Base-by-base conservation (phyloP, 2,113 vertebrate species). In the Thomomys bottae region DNA sequence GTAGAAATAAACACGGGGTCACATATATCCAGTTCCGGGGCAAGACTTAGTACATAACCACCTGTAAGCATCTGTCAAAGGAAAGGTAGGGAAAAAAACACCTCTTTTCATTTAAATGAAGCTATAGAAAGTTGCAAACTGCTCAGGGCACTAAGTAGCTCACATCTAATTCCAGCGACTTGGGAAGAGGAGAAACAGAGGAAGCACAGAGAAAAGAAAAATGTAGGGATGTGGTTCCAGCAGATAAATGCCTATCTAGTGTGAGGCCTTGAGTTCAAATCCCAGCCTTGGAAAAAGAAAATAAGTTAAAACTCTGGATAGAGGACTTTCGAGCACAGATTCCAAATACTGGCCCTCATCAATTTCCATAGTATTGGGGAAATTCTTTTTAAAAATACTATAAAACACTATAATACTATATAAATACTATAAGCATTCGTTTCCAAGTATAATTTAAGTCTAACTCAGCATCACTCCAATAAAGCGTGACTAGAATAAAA, bases 1-100 rank as follows among this genome's bases (percentile, higher is more conserved):
- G 83, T 36, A 66, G 67, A 88, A 82, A 84, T 82, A 92, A 95
- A 86, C 32, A 61, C 21, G 73, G 5, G 32, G 28, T 88, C 87
- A 70, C 6, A 20, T 77, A 54, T 28, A 61, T 32, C 11, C 12
- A 54, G 45, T 23, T 54, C 70, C 89, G 80, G 73, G 73, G 10
- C 73, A 91, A 87, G 5, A 75, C 28, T 81, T 82, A 80, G 12
- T 30, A 64, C 54, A 36, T 86, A 92, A 83, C n/a, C 68, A 26
- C 26, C 30, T 87, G 28, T 28, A 95, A 80, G 86, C 66, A 17
- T 36, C 72, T 92, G 17, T 24, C n/a, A 80, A 84, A 92, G 30
- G 71, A 73, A 64, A 77, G 30, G 49, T 28, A 45, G n/a, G n/a
- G n/a, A n/a, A n/a, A n/a, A 63, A 6, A 14, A 2, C 4, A 49